Percentiles rank a stretch among this genome's conserved stretches.
Evolutionary conservation across 2,113 vertebrate genomes (phyloP).

Genomic region (Aix galericulata): DNA sequence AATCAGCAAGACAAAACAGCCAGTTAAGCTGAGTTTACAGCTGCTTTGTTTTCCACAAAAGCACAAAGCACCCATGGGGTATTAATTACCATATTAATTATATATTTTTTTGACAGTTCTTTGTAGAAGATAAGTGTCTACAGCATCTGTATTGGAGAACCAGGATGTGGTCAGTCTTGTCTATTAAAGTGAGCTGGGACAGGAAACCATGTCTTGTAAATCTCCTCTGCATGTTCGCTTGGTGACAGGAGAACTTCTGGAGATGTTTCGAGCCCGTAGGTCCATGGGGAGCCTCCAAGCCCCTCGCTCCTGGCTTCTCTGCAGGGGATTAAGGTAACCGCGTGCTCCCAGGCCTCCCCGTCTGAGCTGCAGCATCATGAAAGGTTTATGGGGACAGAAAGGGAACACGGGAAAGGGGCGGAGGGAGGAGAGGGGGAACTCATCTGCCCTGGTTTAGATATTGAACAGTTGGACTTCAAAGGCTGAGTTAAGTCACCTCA

Average conservation of each 20-base stretch:
- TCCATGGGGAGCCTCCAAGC: not conserved
- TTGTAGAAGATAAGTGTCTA: not conserved
- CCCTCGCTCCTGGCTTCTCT: not conserved
- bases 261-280: not conserved
- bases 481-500: not conserved
- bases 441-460: not conserved
- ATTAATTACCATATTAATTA: conserved; percentile 21
- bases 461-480: conserved; percentile 49
- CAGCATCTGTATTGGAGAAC: not conserved
- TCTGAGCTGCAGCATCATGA: not conserved
- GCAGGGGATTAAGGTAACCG: not conserved
- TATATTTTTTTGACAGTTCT: not conserved
- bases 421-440: not conserved
- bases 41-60: conserved; percentile 31
- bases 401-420: not conserved
- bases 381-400: not conserved
- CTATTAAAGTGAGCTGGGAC: not conserved
- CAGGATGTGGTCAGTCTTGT: not conserved
- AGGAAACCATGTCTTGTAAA: not conserved
- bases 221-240: not conserved
- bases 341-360: not conserved
- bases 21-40: not conserved
- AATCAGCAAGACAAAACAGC: conserved; percentile 1
- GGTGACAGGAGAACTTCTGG: not conserved
- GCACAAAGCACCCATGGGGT: not conserved